Evolutionary conservation across 1,140 invertebrate species (phyloP).

Genomic region (Branchinecta lynchi): DNA sequence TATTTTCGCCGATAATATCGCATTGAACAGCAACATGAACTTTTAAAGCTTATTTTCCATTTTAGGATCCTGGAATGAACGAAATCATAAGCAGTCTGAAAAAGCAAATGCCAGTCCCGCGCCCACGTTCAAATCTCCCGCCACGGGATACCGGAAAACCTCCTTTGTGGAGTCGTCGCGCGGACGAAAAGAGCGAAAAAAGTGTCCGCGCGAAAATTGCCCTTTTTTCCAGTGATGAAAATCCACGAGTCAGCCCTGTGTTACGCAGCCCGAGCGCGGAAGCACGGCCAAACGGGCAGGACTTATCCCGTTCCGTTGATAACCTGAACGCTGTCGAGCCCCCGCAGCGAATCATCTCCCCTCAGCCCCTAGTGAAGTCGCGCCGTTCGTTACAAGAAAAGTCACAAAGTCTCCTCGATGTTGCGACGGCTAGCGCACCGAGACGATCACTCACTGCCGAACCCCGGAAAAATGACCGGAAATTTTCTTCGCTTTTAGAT

Average conservation of each 20-base stretch:
- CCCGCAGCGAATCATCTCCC: not conserved
- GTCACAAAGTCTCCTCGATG: constrained; percentile 36
- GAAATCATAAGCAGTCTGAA: not conserved
- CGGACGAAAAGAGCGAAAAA: constrained; percentile 52
- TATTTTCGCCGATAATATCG: no score
- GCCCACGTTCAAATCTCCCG: not conserved
- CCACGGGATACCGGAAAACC: constrained; percentile 31
- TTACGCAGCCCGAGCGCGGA: not conserved
- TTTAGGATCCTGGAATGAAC: not conserved
- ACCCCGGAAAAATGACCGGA: constrained; percentile 19
- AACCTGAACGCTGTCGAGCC: constrained; percentile 11
- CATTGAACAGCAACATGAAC: no score
- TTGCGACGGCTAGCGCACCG: constrained; percentile 27
- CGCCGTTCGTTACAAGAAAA: constrained; percentile 22
- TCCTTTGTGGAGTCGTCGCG: constrained; percentile 13
- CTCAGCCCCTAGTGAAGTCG: not conserved
- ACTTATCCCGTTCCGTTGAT: constrained; percentile 15
- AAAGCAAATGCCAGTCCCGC: not conserved
- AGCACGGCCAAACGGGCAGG: not conserved
- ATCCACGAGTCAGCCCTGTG: not conserved
- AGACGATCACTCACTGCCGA: not conserved
- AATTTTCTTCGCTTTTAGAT: constrained; percentile 44
- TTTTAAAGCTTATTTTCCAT: not conserved
- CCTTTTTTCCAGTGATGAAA: constrained; percentile 50
- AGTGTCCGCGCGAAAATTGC: constrained; percentile 73